Conservation (phyloP, 2,797 vertebrate species). For the Dendrocincla fuliginosa region DNA sequence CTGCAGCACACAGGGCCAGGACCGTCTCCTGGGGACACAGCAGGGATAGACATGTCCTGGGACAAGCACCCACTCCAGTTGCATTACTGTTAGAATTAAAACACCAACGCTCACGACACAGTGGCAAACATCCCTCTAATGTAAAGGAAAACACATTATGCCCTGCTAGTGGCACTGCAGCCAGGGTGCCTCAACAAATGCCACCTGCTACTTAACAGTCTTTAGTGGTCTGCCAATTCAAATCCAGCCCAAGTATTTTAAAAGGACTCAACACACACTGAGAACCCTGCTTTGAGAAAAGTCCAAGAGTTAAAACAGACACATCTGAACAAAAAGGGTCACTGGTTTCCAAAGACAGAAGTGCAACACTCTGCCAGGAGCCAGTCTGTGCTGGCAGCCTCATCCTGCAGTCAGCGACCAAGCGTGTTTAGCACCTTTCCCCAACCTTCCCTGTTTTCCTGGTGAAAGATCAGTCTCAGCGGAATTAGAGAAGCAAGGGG, state of each 20-base stretch:
- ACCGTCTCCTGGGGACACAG: not conserved
- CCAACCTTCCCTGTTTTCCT: not conserved
- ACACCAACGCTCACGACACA: rapidly evolving
- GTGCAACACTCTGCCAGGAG: not conserved
- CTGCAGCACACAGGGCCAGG: not conserved
- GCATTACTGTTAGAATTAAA: not conserved
- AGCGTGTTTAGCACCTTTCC: not conserved
- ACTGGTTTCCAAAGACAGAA: not conserved
- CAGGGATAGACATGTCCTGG: not conserved
- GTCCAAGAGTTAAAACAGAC: not conserved
- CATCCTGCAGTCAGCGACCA: not conserved
- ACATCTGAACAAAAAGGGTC: not conserved
- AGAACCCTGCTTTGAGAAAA: not conserved
- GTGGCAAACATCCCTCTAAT: not conserved
- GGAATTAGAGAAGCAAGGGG: slow-evolving; percentile 2
- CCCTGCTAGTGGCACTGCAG: not conserved
- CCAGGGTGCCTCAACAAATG: not conserved
- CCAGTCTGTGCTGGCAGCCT: not conserved
- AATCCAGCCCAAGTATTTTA: not conserved
- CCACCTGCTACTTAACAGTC: not conserved
- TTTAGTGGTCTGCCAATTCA: not conserved
- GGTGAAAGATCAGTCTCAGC: not conserved
- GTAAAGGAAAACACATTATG: not conserved
- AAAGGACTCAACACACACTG: not conserved
- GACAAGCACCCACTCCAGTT: not conserved